Base-by-base conservation (phyloP, 2,113 vertebrate species). In the Vulpes lagopus region DNA sequence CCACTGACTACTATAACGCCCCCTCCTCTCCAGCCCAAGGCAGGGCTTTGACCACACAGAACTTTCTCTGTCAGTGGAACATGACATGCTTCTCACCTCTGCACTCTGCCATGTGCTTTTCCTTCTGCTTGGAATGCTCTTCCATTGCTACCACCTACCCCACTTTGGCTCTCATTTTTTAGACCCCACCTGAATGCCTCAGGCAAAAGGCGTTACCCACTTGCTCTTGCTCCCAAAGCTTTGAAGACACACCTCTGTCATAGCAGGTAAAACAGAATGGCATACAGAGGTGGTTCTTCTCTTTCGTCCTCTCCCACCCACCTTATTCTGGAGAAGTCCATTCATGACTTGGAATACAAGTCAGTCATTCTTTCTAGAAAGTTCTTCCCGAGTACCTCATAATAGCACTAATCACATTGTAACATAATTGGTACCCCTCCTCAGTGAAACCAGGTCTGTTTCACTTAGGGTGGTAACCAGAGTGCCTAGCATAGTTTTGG, bases 281-380 rank as follows among this genome's bases (percentile, higher is more conserved):
- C 12, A n/a, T 0, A 4, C 5, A 23, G n/a, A 60, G 3, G 51
- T 87, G 55, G 11, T 35, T 85, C 15, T 88, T 82, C 53, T 84
- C n/a, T 53, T 79, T 53, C 25, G 49, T 30, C 67, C 23, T n/a
- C 53, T 32, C 27, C 71, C 8, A 65, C 14, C 53, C 4, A 10
- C 32, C 17, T 79, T 91, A 20, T 55, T 55, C 74, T 88, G 74
- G 22, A 79, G 67, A 88, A 74, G 35, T 53, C 30, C 43, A 25
- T 57, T 92, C 73, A 94, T 87, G 64, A 55, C 5, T n/a, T 90
- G 80, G 69, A 80, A 71, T 74, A 81, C 16, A 73, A 83, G 62
- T 27, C 57, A 53, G 71, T 27, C 38, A 57, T 96, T 57, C 67
- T 85, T 91, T 81, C 64, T 84, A 71, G 85, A 49, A 87, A 91